phyloP scores from a whole-genome alignment of 2,888 invertebrate genomes.

The Patella ulyssiponensis region DNA sequence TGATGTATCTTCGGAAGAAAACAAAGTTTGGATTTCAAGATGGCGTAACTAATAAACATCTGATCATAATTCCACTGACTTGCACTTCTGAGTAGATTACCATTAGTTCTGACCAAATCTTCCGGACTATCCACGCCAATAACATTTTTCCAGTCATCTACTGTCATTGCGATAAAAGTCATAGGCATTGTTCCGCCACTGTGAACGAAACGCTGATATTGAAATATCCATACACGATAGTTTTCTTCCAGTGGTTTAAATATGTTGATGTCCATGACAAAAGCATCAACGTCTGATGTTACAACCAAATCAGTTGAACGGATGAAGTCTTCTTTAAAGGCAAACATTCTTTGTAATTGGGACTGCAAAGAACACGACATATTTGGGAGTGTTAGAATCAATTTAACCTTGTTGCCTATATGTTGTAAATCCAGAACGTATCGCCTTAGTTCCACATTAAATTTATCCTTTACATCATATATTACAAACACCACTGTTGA shows the following conservation, averaged over 20 bases:
- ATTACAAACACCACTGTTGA: too few relatives aligned
- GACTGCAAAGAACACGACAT: background rate
- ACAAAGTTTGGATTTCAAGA: background rate
- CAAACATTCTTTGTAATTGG: background rate
- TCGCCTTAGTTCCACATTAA: background rate
- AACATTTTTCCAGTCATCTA: background rate
- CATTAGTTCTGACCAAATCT: background rate
- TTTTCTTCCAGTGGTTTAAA: background rate
- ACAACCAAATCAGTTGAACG: background rate
- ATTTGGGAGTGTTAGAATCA: background rate
- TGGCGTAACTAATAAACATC: background rate
- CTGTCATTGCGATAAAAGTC: background rate
- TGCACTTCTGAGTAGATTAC: background rate
- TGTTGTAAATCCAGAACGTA: background rate
- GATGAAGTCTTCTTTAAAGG: background rate
- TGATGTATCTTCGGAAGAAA: background rate
- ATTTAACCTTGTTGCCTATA: background rate
- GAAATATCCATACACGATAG: background rate
- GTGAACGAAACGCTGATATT: background rate
- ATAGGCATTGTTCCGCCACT: background rate
- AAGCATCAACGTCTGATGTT: background rate
- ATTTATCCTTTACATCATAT: too few relatives aligned
- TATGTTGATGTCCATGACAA: background rate
- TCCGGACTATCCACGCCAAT: background rate
- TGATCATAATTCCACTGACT: background rate